These are phyloP conservation scores for Pseudotriccus pelzelni DNA, from an alignment of 2,797 vertebrate species.

Conservation along the genomic window DNA sequence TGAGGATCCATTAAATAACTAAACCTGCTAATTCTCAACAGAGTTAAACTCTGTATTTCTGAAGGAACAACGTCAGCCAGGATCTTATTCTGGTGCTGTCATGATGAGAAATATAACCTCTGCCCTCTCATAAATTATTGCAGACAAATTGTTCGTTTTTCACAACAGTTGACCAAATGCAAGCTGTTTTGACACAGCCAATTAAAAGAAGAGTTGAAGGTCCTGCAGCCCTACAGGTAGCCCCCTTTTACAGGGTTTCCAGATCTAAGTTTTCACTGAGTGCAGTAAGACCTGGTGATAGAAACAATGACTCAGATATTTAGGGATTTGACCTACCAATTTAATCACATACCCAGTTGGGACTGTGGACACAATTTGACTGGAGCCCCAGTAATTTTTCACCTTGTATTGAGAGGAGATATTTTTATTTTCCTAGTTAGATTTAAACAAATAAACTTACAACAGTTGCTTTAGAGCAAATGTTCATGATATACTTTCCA, in stretches of 20 bases:
- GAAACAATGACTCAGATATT: neutral
- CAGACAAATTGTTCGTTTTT: neutral
- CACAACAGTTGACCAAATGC: neutral
- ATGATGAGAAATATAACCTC: neutral
- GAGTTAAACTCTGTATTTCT: neutral
- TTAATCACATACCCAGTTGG: neutral
- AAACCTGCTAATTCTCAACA: neutral
- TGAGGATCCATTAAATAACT: neutral
- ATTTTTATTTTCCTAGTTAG: neutral
- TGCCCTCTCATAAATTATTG: neutral
- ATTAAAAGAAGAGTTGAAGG: neutral
- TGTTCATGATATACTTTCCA: neutral
- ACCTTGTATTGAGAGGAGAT: neutral
- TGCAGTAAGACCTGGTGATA: neutral
- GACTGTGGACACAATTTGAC: neutral
- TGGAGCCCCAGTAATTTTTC: neutral
- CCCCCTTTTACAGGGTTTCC: neutral
- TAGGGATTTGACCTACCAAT: neutral
- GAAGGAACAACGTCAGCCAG: accelerated
- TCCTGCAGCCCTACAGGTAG: neutral
- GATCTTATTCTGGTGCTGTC: neutral
- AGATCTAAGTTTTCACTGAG: neutral
- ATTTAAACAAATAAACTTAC: neutral
- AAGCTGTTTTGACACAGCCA: neutral
- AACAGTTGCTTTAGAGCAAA: neutral